Conservation (phyloP, 2,113 vertebrate species). For the Aplodontia rufa region DNA sequence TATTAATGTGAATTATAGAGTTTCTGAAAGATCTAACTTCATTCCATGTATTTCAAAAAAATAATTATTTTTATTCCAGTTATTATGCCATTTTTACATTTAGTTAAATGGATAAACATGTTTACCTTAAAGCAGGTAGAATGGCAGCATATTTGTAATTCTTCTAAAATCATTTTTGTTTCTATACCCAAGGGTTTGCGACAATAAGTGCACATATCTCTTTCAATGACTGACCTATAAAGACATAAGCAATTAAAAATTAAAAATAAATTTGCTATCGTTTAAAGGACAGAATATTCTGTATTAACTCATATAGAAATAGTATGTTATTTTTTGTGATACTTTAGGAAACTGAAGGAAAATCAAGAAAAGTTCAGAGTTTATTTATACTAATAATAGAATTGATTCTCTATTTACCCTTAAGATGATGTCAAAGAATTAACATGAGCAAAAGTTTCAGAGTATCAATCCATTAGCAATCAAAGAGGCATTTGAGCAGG, state of each 20-base stretch:
- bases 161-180: slow-evolving; percentile 95
- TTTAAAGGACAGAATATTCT: neutral
- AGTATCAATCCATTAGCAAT: slow-evolving; percentile 57
- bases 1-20: slow-evolving; percentile 45
- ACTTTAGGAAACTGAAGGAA: slow-evolving; percentile 1
- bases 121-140: slow-evolving; percentile 96
- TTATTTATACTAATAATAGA: slow-evolving; percentile 25
- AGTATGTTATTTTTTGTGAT: neutral
- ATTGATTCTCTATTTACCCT: neutral
- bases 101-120: slow-evolving; percentile 51
- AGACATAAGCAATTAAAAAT: slow-evolving; percentile 70
- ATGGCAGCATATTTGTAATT: slow-evolving; percentile 95
- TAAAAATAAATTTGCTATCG: slow-evolving; percentile 44
- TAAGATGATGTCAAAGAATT: slow-evolving; percentile 36
- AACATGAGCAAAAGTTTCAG: slow-evolving; percentile 4
- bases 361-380: neutral
- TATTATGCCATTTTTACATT: slow-evolving; percentile 29
- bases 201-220: slow-evolving; percentile 94
- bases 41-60: slow-evolving; percentile 11
- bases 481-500: slow-evolving; percentile 16
- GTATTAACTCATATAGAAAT: neutral
- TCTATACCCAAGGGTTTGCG: slow-evolving; percentile 90
- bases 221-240: slow-evolving; percentile 90
- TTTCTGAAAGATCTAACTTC: slow-evolving; percentile 44
- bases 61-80: slow-evolving; percentile 51